phyloP scores from a whole-genome alignment of 2,797 vertebrate species.

The Mycteria americana region DNA sequence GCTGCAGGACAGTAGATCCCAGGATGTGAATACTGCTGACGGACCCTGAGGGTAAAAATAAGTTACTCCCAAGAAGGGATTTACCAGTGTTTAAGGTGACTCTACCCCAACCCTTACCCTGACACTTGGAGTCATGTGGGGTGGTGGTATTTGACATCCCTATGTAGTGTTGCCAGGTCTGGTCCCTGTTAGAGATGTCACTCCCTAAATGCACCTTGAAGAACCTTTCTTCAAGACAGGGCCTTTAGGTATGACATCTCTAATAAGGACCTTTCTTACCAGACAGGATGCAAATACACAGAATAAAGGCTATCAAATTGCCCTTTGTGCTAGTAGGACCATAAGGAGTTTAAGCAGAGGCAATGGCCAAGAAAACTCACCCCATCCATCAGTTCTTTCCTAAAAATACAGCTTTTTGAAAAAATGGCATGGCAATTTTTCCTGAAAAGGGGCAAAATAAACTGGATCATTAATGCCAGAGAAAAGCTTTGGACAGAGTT shows the following conservation, averaged over 20 bases:
- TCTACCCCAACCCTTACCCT: background rate
- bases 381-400: background rate
- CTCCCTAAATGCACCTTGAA: background rate
- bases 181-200: background rate
- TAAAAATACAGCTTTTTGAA: background rate
- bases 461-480: background rate
- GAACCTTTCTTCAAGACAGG: background rate
- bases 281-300: background rate
- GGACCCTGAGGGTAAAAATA: background rate
- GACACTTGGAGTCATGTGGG: background rate
- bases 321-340: background rate
- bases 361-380: background rate
- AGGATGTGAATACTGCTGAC: background rate
- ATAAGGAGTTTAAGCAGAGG: background rate
- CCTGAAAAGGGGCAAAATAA: background rate
- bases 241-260: background rate
- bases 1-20: background rate
- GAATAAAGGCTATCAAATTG: background rate
- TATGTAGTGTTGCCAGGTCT: background rate
- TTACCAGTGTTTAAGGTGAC: background rate
- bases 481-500: background rate
- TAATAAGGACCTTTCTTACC: background rate
- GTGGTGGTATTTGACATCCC: background rate
- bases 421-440: background rate
- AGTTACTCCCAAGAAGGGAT: background rate